Evolutionary conservation across 2,113 vertebrate species (phyloP).

Genomic region (Polypterus senegalus): DNA sequence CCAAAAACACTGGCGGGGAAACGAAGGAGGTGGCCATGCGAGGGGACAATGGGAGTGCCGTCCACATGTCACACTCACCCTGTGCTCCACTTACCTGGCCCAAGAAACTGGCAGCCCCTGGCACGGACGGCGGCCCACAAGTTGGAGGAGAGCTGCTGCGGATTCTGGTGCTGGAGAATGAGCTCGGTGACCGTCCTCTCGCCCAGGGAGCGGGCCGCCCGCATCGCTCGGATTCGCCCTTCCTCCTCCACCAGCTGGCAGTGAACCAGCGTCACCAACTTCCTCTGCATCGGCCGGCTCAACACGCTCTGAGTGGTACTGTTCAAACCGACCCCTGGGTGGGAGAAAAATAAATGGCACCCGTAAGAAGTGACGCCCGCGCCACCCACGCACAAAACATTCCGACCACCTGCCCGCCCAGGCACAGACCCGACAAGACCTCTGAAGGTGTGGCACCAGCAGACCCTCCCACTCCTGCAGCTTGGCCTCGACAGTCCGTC

Average conservation of each 20-base stretch:
- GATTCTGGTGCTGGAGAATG: slow-evolving; percentile 95
- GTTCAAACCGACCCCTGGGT: slow-evolving; percentile 81
- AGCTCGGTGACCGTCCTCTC: slow-evolving; percentile 95
- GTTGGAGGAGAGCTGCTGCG: slow-evolving; percentile 95
- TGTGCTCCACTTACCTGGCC: slow-evolving; percentile 63
- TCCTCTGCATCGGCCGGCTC: slow-evolving; percentile 95
- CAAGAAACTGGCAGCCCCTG: slow-evolving; percentile 94
- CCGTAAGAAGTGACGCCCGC: too few relatives aligned
- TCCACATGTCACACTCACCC: neutral
- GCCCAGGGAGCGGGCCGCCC: slow-evolving; percentile 85
- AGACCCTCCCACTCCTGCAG: too few relatives aligned
- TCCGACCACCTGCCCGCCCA: too few relatives aligned
- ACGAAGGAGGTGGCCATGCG: too few relatives aligned
- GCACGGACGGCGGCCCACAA: slow-evolving; percentile 95
- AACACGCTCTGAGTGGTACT: slow-evolving; percentile 88
- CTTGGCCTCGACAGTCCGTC: too few relatives aligned
- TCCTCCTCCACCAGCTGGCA: slow-evolving; percentile 96
- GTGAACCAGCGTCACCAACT: slow-evolving; percentile 90
- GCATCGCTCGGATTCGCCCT: slow-evolving; percentile 87
- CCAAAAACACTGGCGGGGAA: too few relatives aligned
- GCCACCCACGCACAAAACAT: too few relatives aligned
- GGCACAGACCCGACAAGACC: too few relatives aligned
- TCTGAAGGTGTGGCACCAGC: too few relatives aligned
- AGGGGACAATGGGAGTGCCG: neutral
- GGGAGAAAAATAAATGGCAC: slow-evolving; percentile 5